Percentiles rank a stretch among this genome's conserved stretches.
These are phyloP conservation scores for Labeo rohita DNA, from an alignment of 2,113 vertebrate genomes.

Conservation along the genomic window DNA sequence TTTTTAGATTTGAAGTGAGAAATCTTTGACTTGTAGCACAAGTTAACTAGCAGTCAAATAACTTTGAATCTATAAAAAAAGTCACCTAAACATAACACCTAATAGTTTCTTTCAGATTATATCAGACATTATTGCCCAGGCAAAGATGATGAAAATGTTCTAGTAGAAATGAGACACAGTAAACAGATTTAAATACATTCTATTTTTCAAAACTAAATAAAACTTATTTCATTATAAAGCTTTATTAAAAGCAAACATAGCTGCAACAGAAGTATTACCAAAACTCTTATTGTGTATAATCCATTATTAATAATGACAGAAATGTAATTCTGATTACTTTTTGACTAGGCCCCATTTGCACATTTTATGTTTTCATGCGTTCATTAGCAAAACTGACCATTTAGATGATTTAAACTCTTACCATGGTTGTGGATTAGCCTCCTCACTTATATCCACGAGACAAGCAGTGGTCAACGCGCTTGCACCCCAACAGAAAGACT, in stretches of 20 bases:
- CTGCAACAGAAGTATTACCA: neutral
- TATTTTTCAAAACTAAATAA: neutral
- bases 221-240: neutral
- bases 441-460: slow-evolving; percentile 75
- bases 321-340: neutral
- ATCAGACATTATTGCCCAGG: neutral
- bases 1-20: neutral
- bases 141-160: neutral
- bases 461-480: slow-evolving; percentile 77
- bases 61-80: neutral
- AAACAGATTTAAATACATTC: neutral
- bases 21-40: neutral
- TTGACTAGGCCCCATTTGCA: slow-evolving; percentile 7
- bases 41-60: neutral
- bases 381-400: neutral
- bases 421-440: slow-evolving; percentile 79
- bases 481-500: slow-evolving; percentile 80
- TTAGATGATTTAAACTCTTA: slow-evolving; percentile 67
- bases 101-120: neutral
- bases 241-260: neutral
- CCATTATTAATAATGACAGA: neutral
- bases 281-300: neutral
- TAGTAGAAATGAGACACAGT: neutral
- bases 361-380: neutral
- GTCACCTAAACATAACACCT: neutral